Evolutionary conservation across 2,113 vertebrate genomes (phyloP).

Genomic region (Stictonetta naevosa): DNA sequence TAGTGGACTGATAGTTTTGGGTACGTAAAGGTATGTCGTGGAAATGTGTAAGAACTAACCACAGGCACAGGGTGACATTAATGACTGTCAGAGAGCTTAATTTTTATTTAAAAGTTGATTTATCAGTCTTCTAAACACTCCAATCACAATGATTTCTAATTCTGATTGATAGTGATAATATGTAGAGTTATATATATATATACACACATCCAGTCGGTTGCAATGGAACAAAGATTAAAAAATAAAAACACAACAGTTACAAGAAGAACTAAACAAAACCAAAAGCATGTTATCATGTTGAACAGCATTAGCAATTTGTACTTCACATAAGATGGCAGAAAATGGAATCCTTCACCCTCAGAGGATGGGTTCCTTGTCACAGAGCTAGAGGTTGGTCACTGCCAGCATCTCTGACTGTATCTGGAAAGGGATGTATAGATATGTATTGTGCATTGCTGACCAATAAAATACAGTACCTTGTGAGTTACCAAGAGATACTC

Average conservation of each 20-base stretch:
- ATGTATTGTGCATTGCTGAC: not conserved
- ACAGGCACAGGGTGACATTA: not conserved
- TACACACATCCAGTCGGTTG: accelerated
- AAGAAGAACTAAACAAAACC: too few species aligned
- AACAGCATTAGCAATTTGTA: accelerated
- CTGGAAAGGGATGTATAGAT: not conserved
- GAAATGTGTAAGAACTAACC: not conserved
- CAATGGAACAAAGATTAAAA: not conserved
- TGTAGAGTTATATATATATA: not conserved
- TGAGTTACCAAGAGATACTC: not conserved
- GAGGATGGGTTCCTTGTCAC: not conserved
- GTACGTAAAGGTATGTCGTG: not conserved
- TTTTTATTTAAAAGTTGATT: not conserved
- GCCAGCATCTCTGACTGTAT: not conserved
- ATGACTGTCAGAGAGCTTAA: not conserved
- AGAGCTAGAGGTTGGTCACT: not conserved
- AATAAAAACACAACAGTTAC: not conserved
- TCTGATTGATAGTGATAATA: not conserved
- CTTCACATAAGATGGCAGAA: not conserved
- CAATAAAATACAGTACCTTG: not conserved
- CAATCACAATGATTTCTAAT: not conserved
- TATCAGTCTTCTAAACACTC: not conserved
- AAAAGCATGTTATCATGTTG: not conserved
- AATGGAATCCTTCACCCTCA: not conserved
- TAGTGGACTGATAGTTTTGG: not conserved